Evolutionary conservation across 2,888 invertebrate genomes (phyloP).

Genomic region (Meghimatium bilineatum): DNA sequence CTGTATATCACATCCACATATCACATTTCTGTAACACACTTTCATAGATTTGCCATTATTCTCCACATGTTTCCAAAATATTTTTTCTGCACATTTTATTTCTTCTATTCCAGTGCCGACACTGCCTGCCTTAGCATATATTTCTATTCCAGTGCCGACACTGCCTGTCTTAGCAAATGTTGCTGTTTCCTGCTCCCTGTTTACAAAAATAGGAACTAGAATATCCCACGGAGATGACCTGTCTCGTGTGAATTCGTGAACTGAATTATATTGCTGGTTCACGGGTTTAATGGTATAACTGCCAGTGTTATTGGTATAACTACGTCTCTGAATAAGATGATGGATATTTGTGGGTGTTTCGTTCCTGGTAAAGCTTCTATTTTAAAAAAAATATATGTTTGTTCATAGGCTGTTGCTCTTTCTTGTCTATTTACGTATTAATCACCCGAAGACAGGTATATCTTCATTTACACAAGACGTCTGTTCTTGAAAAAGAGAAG

Average conservation of each 20-base stretch:
- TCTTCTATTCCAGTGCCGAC: not conserved
- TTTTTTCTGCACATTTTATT: not conserved
- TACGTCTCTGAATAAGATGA: not conserved
- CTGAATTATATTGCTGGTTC: not conserved
- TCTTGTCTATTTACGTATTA: too few relatives aligned
- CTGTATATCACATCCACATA: too few relatives aligned
- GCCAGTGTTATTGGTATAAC: not conserved
- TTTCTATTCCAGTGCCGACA: not conserved
- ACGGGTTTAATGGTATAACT: not conserved
- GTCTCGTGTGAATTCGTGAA: not conserved
- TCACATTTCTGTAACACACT: too few relatives aligned
- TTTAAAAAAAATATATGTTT: too few relatives aligned
- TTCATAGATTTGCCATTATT: too few relatives aligned
- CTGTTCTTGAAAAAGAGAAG: too few relatives aligned
- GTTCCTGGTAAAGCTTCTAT: not conserved
- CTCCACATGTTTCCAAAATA: not conserved
- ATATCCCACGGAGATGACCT: not conserved
- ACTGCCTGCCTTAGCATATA: not conserved
- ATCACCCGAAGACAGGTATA: too few relatives aligned
- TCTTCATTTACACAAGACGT: too few relatives aligned
- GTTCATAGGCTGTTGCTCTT: too few relatives aligned
- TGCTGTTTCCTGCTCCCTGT: not conserved
- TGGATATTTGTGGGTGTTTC: not conserved
- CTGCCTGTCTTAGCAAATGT: not conserved
- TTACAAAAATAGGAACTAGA: not conserved